Base-by-base conservation (phyloP, 2,888 invertebrate genomes). In the Meandrusa payeni region DNA sequence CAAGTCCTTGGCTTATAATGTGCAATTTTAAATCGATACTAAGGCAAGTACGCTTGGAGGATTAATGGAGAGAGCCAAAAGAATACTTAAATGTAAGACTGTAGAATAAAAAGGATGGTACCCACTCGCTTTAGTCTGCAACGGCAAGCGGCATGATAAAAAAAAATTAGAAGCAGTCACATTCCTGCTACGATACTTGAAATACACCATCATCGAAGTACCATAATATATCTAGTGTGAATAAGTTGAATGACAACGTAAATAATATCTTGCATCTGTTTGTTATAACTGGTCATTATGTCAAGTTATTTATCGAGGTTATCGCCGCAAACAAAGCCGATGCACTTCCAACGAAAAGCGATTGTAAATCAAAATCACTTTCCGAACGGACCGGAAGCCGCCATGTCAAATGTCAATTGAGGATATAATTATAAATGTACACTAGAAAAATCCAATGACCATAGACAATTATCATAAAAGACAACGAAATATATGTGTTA, bases 311-410 rank as follows among this genome's bases (percentile, higher is more conserved):
- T 20, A 37, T 19, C 23, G 37, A 29, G 46, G 41, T 46, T 49
- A 33, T 50, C 39, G 34, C 6, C 9, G 45, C 58, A 48, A 50
- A 54, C 47, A 51, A 55, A 53, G 52, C 57, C 55, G 58, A 59
- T 54, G 53, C 54, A 58, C 47, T 53, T 46, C 54, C 48, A 19
- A 9, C 32, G 31, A 43, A 24, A 54, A 52, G 47, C 41, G 52
- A 42, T 55, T 51, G 61, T 69, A 67, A 67, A 68, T 70, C 66
- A 58, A 50, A 48, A 55, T 48, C 26, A 32, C 19, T 23, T 29
- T 28, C 33, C 11, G 32, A 22, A 38, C 33, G 32, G n/a, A 31
- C 42, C 42, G 47, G 47, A 47, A 39, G 29, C 31, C 12, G 20
- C 24, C 34, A 7, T 42, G 39, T 32, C 37, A 42, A 36, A 42